A percentile compares a stretch with the other conserved stretches of the same genome.
Evolutionary conservation across 2,113 vertebrate genomes (phyloP).

Genomic region (Barnardius zonarius): DNA sequence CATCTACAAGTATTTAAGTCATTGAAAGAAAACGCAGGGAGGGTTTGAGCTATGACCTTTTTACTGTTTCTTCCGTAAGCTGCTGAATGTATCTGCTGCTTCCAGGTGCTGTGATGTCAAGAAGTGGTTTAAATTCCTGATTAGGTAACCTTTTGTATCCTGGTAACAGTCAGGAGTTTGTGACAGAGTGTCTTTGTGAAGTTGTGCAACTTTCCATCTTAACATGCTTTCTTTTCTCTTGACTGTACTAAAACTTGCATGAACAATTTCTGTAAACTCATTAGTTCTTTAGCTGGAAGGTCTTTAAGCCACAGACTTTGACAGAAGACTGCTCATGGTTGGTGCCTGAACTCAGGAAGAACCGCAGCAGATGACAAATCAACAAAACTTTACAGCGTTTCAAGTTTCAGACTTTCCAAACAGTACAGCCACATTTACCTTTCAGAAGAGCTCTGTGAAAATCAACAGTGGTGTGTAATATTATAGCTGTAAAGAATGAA

Average conservation of each 20-base stretch:
- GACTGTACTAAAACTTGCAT: not conserved
- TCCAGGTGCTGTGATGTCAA: not conserved
- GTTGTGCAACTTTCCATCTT: not conserved
- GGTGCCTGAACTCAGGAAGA: not conserved
- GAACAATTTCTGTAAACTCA: not conserved
- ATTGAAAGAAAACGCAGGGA: not conserved
- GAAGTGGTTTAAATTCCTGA: not conserved
- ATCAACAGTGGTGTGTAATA: not conserved
- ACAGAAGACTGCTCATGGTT: not conserved
- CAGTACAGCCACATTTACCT: not conserved
- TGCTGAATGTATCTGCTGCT: not conserved
- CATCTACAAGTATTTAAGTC: constrained; percentile 1
- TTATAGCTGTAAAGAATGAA: not conserved
- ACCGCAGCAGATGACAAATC: not conserved
- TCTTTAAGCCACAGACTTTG: not conserved
- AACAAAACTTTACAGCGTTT: not conserved
- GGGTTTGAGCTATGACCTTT: not conserved
- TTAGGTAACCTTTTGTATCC: not conserved
- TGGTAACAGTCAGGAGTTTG: not conserved
- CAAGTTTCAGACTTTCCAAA: not conserved
- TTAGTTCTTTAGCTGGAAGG: not conserved
- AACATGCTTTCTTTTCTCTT: not conserved
- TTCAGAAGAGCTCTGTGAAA: not conserved
- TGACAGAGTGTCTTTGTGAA: not conserved
- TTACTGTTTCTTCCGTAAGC: constrained; percentile 13